Evolutionary conservation across 2,797 vertebrate species (phyloP), one percentile per base, ranked within the genome.

Genomic region (Zalophus californianus): DNA sequence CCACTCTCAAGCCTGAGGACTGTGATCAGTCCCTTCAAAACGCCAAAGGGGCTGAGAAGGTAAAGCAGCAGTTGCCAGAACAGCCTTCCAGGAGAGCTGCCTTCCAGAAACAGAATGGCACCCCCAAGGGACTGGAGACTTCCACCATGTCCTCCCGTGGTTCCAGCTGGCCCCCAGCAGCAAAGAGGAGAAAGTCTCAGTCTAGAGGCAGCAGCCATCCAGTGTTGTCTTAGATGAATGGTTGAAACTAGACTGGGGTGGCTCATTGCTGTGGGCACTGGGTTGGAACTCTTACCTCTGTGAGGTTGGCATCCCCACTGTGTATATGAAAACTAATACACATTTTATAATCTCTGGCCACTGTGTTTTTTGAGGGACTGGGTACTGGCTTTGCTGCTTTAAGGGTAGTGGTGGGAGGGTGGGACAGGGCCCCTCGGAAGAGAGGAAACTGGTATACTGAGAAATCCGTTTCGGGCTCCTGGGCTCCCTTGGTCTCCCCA

Each of bases 151-250:
- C 96, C 82, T 52, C 56, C 12, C 52, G 68, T 68, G 50, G 1
- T 52, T 90, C 96, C 41, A 87, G 60, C 75, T 95, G n/a, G 16
- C 91, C 77, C 41, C 96, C 86, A 44, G 11, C 95, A 15, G 98
- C 90, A 58, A 99, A 98, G 96, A 98, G 98, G 89, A 97, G 94
- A 1, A 98, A 79, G 56, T 78, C 96, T 48, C 58, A 52, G 52
- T 16, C 72, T 52, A 50, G 54, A 85, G 84, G 50, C 16, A 66
- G n/a, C 20, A 41, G 70, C 9, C 18, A 82, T 70, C 12, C n/a
- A 2, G 68, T n/a, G 32, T 27, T 29, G 7, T 54, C 83, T 25
- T 88, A 68, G 25, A 23, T 4, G 32, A 60, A 27, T 75, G n/a
- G 50, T 32, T 88, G 80, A 58, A 50, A 48, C 32, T 18, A 29